A percentile compares a stretch with the other conserved stretches of the same genome.
Evolutionary conservation across 2,888 invertebrate genomes (phyloP).

Genomic region (Acrobasis consociella): DNA sequence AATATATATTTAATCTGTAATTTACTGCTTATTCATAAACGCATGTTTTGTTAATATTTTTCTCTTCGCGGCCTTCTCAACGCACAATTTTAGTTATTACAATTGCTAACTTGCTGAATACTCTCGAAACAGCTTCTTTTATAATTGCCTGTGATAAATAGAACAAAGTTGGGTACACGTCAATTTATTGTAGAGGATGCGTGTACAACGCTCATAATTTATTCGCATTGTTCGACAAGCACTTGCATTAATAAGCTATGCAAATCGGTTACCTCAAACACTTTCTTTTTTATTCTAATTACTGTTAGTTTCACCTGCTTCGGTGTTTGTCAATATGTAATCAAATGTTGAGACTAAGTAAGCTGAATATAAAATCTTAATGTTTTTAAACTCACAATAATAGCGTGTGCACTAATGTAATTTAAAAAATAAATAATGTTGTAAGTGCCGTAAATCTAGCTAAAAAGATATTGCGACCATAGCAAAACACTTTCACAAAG

Average conservation of each 20-base stretch:
- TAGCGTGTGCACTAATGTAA: no score
- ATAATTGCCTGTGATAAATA: background rate
- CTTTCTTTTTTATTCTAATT: background rate
- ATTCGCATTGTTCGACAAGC: constrained; percentile 1
- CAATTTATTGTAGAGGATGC: constrained; percentile 1
- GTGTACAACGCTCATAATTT: constrained; percentile 4
- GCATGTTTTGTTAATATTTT: background rate
- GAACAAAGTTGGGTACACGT: background rate
- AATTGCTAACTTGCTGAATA: background rate
- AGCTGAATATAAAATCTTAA: background rate
- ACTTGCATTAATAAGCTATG: background rate
- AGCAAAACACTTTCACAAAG: constrained; percentile 44
- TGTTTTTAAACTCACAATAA: no score
- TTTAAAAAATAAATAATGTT: background rate
- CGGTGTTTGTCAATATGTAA: background rate
- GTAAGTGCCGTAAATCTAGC: background rate
- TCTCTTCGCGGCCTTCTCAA: background rate
- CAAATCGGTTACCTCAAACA: constrained; percentile 1
- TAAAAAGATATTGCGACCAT: constrained; percentile 32
- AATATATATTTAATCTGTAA: background rate
- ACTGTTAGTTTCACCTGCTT: background rate
- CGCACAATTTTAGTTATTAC: no score
- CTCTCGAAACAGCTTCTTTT: background rate
- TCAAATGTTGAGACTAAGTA: background rate
- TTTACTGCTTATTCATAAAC: background rate